Evolutionary conservation across 1,140 invertebrate genomes (phyloP), one percentile per base, ranked within the genome.

Genomic region (Orussus abietinus): DNA sequence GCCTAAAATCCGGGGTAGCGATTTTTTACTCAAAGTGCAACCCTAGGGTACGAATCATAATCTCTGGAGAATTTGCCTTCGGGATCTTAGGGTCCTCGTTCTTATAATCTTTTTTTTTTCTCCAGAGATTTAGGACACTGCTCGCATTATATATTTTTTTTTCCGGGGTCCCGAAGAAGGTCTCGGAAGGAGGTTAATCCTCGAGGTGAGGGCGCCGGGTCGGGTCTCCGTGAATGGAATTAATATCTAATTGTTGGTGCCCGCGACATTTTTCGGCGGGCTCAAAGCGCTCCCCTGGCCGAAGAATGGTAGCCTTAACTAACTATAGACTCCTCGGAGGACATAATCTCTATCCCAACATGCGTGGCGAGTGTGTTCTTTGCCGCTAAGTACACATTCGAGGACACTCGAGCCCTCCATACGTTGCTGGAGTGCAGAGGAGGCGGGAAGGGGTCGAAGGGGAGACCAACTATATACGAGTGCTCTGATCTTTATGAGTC

Each of bases 261-360:
- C 28, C 42, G 31, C 29, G 11, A 20, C 29, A 11, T 48, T 43
- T 43, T 50, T 53, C 44, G 44, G 42, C n/a, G 45, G 10, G n/a
- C 22, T 51, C 18, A 54, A 54, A 25, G 50, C 40, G 26, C 21
- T 36, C 25, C 32, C 18, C 49, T 43, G 5, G 12, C 29, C 42
- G 49, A 57, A 61, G 45, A 61, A 61, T 57, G 41, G 54, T 53
- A 53, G 44, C 49, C 57, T 55, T 61, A 61, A 61, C 54, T 61
- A 61, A 61, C 58, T 57, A 59, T 59, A 61, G 54, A 61, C 58
- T 59, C 40, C 56, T 55, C 49, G 42, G 53, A 56, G 49, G 55
- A 59, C 52, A 57, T 61, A 61, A 61, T 61, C 58, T 61, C 57
- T 57, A 47, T 55, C 47, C 55, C 48, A 59, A 56, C 54, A 55